Conservation (phyloP, 2,113 vertebrate species). For the Promerops cafer region DNA sequence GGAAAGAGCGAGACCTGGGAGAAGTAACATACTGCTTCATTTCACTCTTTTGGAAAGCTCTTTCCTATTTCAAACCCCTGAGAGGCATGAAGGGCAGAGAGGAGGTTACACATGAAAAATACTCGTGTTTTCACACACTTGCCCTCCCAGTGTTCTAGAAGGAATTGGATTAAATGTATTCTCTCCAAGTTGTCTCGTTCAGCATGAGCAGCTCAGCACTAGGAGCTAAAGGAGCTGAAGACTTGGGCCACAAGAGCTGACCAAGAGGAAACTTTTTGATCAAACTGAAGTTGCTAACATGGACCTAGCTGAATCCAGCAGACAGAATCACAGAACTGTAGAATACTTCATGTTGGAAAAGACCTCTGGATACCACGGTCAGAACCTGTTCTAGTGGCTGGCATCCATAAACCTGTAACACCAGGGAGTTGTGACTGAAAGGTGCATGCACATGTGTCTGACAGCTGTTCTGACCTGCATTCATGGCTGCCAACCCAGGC, state of each 20-base stretch:
- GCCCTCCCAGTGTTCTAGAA: neutral
- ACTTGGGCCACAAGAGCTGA: neutral
- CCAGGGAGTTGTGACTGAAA: neutral
- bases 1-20: neutral
- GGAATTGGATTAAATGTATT: neutral
- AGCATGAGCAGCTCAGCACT: neutral
- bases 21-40: neutral
- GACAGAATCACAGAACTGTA: neutral
- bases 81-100: neutral
- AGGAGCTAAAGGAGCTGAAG: neutral
- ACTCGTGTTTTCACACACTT: neutral
- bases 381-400: neutral
- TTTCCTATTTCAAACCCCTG: neutral
- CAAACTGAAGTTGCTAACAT: neutral
- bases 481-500: neutral
- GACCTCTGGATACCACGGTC: neutral
- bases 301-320: neutral
- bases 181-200: accelerated
- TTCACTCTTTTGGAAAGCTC: neutral
- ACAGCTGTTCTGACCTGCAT: neutral
- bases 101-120: neutral
- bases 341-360: neutral
- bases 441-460: neutral
- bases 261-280: neutral
- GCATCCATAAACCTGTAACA: neutral